Base-by-base conservation (phyloP, 2,888 invertebrate genomes). In the Epistrophella euchroma region DNA sequence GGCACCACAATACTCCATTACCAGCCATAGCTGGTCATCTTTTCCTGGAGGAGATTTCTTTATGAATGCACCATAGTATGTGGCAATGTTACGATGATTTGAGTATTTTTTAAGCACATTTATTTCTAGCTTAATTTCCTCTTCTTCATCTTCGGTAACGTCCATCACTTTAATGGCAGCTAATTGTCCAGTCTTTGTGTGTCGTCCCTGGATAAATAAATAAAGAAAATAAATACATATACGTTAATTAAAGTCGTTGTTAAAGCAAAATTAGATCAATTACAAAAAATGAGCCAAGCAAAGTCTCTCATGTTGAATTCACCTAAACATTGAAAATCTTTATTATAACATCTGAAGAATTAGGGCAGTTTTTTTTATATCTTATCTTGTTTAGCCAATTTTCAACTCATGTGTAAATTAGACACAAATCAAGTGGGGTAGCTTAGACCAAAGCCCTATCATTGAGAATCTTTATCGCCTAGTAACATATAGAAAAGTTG, bases 151-250 rank as follows among this genome's bases (percentile, higher is more conserved):
- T 95, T 99, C 99, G 89, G 99, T 99, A 91, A 99, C 99, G 93
- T 99, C 99, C 99, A 99, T 99, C 92, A 99, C 99, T 95, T 99
- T 99, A 93, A 99, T 99, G 93, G 99, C 99, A 89, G 99, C 99
- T 94, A 99, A 94, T 93, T 99, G 99, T 89, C 99, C 99, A 89
- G 99, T 99, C 95, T 99, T 99, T 89, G 99, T 99, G 93, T 99
- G 99, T 83, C 99, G 97, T 88, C 99, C 99, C 98, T 99, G 93
- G n/a, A n/a, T 80, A 76, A 73, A 62, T 66, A 17, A 13, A 74
- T 22, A 37, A 60, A 79, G 52, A 58, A n/a, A 11, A 37, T 11
- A 13, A 13, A 37, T 4, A 28, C n/a, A 28, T 6, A 1, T 19
- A 17, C 15, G 11, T 64, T 64, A 43, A 17, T 19, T 7, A 45